Evolutionary conservation across 2,113 vertebrate genomes (phyloP), one percentile per base, ranked within the genome.

Genomic region (Colius striatus): DNA sequence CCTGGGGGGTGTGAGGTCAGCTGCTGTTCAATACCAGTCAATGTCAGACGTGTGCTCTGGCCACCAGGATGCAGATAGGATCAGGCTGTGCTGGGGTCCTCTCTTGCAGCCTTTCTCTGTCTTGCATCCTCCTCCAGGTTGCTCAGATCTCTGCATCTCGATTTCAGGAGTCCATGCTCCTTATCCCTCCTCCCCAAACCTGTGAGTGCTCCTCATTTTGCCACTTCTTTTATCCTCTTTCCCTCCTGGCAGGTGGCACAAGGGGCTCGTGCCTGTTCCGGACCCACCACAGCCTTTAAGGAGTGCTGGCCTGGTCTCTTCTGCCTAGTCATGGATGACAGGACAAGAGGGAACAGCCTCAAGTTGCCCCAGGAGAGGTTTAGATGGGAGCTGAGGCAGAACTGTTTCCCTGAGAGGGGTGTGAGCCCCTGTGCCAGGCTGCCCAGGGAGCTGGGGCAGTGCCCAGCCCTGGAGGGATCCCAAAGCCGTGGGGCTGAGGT

Each of bases 21-120:
- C n/a, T 19, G 13, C 43, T 0, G 0, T 45, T 83, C 29, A 2
- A 6, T 20, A 21, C 17, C 21, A 2, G 1, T 18, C 61, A 78
- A 51, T 10, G 12, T 47, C 48, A 48, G 34, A 36, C 1, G 2
- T 5, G 2, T 16, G 20, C 53, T 48, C 21, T 74, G 78, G 78
- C 36, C 25, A 32, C 14, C 32, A 18, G 43, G 61, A 61, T 32
- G 45, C 61, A 63, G 60, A 10, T 8, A 12, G 72, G 57, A 54
- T 30, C 16, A 6, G 30, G 48, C 41, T 26, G 38, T 20, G 54
- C 6, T 3, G 4, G 19, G 6, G 15, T 32, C 18, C 5, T 50
- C 61, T 79, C 50, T 41, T 30, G 54, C 30, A 70, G 68, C 27
- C n/a, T 50, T 62, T 36, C 21, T 41, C 34, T 11, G 32, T 32